Evolutionary conservation across 2,113 vertebrate genomes (phyloP).

Genomic region (Thalassarche chlororhynchos): DNA sequence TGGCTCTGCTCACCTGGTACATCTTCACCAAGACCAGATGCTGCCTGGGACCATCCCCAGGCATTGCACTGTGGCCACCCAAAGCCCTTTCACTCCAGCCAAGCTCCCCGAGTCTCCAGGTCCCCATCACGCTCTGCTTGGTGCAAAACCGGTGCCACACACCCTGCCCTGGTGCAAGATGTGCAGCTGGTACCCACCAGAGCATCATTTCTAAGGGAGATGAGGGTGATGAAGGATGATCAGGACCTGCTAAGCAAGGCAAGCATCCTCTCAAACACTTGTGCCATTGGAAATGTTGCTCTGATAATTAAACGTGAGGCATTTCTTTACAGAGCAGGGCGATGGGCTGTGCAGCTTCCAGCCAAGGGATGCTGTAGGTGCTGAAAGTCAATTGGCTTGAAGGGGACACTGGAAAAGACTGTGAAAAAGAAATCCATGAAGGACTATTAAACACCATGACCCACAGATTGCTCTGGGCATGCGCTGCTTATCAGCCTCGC

Average conservation of each 20-base stretch:
- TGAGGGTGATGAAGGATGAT: neutral
- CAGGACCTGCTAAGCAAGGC: neutral
- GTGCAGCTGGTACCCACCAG: neutral
- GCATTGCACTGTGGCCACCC: neutral
- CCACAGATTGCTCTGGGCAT: neutral
- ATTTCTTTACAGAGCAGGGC: neutral
- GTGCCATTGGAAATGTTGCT: neutral
- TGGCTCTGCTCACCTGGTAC: neutral
- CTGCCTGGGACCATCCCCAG: neutral
- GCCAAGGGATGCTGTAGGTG: neutral
- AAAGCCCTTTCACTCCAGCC: neutral
- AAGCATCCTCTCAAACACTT: too few species aligned
- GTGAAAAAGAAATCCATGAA: neutral
- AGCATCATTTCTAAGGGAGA: neutral
- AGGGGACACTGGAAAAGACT: neutral
- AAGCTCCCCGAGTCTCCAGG: neutral
- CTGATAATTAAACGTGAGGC: neutral
- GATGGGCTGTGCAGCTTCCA: neutral
- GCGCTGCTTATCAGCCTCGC: neutral
- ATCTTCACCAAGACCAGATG: neutral
- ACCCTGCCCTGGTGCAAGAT: too few species aligned
- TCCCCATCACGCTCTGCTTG: neutral
- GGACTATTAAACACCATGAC: neutral
- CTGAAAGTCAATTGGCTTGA: neutral
- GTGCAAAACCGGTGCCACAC: neutral